Base-by-base conservation (phyloP, 2,797 vertebrate genomes). In the Aphelocoma californica region DNA sequence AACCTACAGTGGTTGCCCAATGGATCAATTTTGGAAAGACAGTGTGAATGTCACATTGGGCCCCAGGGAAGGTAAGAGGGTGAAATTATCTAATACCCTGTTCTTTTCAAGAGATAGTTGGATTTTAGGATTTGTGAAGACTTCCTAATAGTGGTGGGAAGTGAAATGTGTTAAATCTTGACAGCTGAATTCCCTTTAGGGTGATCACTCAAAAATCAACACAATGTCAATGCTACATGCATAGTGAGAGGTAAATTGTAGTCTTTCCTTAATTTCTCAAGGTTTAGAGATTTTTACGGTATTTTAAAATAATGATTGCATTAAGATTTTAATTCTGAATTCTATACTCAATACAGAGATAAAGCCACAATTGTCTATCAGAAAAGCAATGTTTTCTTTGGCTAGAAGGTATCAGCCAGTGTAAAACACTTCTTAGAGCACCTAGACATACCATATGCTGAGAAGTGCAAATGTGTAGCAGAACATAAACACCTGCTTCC, bases 11-110 rank as follows among this genome's bases (percentile, higher is more conserved):
- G 96, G 96, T 34, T 95, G 73, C 34, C 88, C 93, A 58, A 84
- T 96, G 92, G 96, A 97, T 73, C 97, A 95, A 0, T 92, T 96
- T 88, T 97, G 97, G 96, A 97, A 97, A 82, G 97, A 96, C 34
- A 42, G 47, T 45, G 87, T 96, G 81, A 86, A 51, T 36, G 26
- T 97, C 77, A 94, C 75, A 0, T 28, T 97, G 54, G 91, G 94
- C 56, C 93, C 96, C 56, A 92, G 96, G n/a, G 96, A 97, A 97
- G 97, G 97, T 97, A 97, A 95, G 93, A 65, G 54, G 7, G 6
- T 62, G 29, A 77, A 81, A 75, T 86, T 81, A 8, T 54, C 14
- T 81, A 78, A 71, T 45, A 29, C 3, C 3, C 16, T 45, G 5
- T 9, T 81, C 7, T 61, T 86, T 77, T 69, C n/a, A 50, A 13